phyloP scores from a whole-genome alignment of 2,113 vertebrate species.

The Tychaedon coryphoeus region DNA sequence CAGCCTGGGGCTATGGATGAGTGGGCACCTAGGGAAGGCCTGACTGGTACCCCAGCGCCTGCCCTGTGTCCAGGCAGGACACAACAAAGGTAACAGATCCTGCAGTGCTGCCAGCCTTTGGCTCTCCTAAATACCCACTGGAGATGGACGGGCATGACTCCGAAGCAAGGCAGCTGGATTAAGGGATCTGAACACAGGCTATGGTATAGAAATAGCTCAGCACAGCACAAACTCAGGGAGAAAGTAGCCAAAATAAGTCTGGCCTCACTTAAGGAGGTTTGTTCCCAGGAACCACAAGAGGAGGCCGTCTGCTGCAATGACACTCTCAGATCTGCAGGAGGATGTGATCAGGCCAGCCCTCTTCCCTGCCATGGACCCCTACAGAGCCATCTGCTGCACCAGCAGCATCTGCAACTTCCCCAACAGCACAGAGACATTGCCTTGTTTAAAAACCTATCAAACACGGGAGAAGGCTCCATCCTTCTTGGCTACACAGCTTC shows the following conservation, averaged over 20 bases:
- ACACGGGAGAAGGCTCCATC: neutral
- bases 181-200: neutral
- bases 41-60: neutral
- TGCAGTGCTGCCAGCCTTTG: fast-evolving
- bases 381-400: neutral
- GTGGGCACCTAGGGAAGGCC: neutral
- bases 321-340: neutral
- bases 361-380: neutral
- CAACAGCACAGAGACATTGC: neutral
- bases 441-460: neutral
- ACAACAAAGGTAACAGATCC: no score
- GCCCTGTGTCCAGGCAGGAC: neutral
- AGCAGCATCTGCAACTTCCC: neutral
- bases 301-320: neutral
- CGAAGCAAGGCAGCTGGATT: neutral
- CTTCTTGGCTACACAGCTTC: neutral
- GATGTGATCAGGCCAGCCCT: neutral
- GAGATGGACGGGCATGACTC: neutral
- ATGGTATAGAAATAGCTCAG: neutral
- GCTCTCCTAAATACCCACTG: neutral
- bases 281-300: neutral
- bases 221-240: neutral
- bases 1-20: neutral
- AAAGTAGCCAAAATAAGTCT: neutral
- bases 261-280: neutral